Percentiles rank a stretch among this genome's conserved stretches.
Conservation (phyloP, 2,113 vertebrate species). For the Pycnonotus jocosus region DNA sequence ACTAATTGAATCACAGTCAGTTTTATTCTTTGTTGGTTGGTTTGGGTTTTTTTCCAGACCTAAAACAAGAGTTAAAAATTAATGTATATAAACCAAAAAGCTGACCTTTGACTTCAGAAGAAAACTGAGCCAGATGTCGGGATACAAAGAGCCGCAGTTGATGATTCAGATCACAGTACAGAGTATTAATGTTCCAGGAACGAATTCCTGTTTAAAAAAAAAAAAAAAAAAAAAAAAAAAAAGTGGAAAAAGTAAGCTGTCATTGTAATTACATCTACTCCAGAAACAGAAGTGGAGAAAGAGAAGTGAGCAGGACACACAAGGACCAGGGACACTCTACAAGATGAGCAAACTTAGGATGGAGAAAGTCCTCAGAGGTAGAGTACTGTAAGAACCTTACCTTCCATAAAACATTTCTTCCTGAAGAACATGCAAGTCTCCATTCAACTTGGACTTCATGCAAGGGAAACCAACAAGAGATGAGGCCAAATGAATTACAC, state of each 20-base stretch:
- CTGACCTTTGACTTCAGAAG: slow-evolving; percentile 92
- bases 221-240: no score
- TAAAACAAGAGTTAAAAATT: background rate
- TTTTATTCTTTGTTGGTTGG: background rate
- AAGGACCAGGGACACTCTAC: background rate
- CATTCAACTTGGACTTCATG: background rate
- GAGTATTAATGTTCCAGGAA: slow-evolving; percentile 83
- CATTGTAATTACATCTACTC: background rate
- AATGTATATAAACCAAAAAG: background rate
- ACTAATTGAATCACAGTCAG: background rate
- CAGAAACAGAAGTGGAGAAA: background rate
- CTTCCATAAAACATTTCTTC: background rate
- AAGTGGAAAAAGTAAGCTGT: background rate
- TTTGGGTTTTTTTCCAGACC: background rate
- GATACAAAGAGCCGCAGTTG: slow-evolving; percentile 88
- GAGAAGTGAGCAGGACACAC: background rate
- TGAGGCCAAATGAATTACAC: background rate
- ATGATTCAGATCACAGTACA: slow-evolving; percentile 83
- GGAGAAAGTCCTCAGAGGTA: background rate
- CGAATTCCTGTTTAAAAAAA: slow-evolving; percentile 75
- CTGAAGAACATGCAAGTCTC: background rate
- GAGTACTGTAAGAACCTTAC: background rate
- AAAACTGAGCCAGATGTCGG: slow-evolving; percentile 91
- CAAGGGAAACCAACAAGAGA: background rate
- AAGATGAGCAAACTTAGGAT: background rate